Evolutionary conservation across 2,888 invertebrate genomes (phyloP).

Genomic region (Ennomos quercinarius): DNA sequence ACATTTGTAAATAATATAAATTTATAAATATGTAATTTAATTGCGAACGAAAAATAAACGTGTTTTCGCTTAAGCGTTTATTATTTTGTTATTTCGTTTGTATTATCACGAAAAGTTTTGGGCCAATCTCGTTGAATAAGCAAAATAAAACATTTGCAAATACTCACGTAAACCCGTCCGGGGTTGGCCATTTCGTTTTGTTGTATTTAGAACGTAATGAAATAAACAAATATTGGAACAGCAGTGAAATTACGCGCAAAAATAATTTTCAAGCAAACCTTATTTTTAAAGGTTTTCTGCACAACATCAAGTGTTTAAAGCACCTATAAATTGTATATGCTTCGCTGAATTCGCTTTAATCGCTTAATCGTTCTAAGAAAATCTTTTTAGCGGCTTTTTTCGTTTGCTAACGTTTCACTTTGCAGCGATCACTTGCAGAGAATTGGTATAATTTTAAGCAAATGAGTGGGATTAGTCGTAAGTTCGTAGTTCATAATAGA

Average conservation of each 20-base stretch:
- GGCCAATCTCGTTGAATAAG: no score
- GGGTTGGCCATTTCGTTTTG: conserved; percentile 5
- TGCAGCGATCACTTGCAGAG: conserved; percentile 16
- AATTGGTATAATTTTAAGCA: conserved; percentile 13
- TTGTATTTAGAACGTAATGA: conserved; percentile 10
- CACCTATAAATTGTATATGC: conserved; percentile 49
- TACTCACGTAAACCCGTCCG: not conserved
- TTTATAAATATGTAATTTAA: no score
- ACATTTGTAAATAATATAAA: no score
- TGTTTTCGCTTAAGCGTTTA: no score
- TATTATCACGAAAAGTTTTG: no score
- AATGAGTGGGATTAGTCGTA: not conserved
- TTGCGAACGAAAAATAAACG: no score
- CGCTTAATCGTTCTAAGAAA: conserved; percentile 41
- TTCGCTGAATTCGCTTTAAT: conserved; percentile 46
- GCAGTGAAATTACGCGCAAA: conserved; percentile 27
- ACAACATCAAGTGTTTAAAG: conserved; percentile 46
- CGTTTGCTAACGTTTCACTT: conserved; percentile 17
- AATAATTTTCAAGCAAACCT: conserved; percentile 17
- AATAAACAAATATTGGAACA: conserved; percentile 9
- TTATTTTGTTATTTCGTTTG: no score
- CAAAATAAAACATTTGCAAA: no score
- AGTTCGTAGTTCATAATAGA: no score
- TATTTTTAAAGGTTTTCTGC: conserved; percentile 31
- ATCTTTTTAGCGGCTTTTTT: conserved; percentile 18